These are phyloP conservation scores for Caenorhabditis becei DNA, from an alignment of 2,888 invertebrate species.

Conservation along the genomic window DNA sequence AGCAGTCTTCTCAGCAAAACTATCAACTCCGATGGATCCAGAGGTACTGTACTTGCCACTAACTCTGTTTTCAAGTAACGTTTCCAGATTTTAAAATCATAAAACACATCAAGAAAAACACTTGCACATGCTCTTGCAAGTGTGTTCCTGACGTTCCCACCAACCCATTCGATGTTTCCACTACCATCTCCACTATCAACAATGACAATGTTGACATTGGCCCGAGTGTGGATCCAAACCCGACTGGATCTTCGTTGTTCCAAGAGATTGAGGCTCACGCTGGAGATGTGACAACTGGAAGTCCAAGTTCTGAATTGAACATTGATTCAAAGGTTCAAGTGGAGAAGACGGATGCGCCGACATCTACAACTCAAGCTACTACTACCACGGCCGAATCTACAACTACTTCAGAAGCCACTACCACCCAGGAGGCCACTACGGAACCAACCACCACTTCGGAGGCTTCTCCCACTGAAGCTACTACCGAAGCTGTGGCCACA, in stretches of 20 bases:
- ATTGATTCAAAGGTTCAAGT: slow-evolving; percentile 30
- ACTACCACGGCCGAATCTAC: neutral
- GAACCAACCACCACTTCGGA: too few species aligned
- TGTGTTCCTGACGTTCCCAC: slow-evolving; percentile 62
- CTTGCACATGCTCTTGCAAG: slow-evolving; percentile 67
- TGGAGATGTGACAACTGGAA: slow-evolving; percentile 16
- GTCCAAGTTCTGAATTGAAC: slow-evolving; percentile 9
- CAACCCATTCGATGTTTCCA: slow-evolving; percentile 48
- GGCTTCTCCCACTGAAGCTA: slow-evolving; percentile 7
- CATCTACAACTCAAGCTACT: slow-evolving; percentile 3
- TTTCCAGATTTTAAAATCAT: slow-evolving; percentile 68
- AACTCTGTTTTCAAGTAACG: too few species aligned
- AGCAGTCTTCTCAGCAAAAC: slow-evolving; percentile 68
- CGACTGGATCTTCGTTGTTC: slow-evolving; percentile 59
- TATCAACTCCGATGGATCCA: slow-evolving; percentile 66
- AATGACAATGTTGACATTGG: slow-evolving; percentile 67
- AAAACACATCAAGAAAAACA: slow-evolving; percentile 69
- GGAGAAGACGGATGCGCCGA: slow-evolving; percentile 31
- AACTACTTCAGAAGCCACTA: slow-evolving; percentile 2
- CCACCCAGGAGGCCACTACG: neutral
- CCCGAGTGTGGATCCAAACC: slow-evolving; percentile 65
- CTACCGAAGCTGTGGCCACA: too few species aligned
- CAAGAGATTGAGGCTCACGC: slow-evolving; percentile 61
- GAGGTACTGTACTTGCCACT: slow-evolving; percentile 43
- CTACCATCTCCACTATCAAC: slow-evolving; percentile 45